These are phyloP conservation scores for Orbicella faveolata DNA, from an alignment of 64 coral and sea anemone genomes.

Conservation along the genomic window DNA sequence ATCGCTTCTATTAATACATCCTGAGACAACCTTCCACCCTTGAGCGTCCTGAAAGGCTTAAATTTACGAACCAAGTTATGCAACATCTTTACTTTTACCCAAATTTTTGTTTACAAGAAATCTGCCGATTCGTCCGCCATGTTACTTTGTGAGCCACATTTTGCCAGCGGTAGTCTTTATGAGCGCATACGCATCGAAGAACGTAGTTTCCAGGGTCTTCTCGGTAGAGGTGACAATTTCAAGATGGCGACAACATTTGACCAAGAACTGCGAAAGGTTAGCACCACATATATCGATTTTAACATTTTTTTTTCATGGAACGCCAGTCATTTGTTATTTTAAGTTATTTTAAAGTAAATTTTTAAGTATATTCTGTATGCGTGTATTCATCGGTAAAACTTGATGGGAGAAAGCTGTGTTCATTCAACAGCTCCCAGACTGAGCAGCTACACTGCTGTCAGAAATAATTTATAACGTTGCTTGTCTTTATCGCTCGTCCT, in stretches of 20 bases:
- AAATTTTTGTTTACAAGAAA: neutral
- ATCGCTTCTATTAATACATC: neutral
- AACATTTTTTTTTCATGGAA: neutral
- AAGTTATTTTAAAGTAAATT: neutral
- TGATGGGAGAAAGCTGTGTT: too few species aligned
- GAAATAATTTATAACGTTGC: too few species aligned
- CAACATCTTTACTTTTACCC: neutral
- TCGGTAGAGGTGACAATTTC: neutral
- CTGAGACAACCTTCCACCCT: neutral
- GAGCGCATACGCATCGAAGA: neutral
- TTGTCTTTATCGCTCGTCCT: too few species aligned
- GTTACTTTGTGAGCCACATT: neutral
- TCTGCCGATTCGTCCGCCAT: neutral
- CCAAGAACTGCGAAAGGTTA: conserved; percentile 83
- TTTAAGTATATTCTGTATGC: too few species aligned
- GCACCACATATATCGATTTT: neutral
- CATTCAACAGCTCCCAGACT: too few species aligned
- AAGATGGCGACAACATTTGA: conserved; percentile 93
- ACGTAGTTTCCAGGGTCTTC: neutral
- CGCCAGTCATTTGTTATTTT: neutral
- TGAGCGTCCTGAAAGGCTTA: neutral
- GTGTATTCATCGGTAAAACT: too few species aligned
- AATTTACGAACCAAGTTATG: neutral
- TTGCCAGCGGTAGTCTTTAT: neutral
- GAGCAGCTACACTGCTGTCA: too few species aligned